Percentiles rank a stretch among this genome's conserved stretches.
Evolutionary conservation across 2,113 vertebrate genomes (phyloP).

Genomic region (Hemiscyllium ocellatum): DNA sequence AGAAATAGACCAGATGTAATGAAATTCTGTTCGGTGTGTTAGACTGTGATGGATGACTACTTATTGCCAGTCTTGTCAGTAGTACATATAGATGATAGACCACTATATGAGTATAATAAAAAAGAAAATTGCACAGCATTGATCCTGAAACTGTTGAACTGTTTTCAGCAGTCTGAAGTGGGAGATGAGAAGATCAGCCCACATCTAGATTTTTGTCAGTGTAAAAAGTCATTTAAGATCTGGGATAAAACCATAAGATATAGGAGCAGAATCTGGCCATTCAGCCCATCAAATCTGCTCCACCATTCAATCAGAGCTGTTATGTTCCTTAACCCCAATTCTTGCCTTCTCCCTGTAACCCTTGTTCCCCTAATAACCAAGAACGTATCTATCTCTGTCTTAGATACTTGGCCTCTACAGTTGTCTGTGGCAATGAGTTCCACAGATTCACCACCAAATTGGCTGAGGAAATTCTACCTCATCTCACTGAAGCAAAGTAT

Average conservation of each 20-base stretch:
- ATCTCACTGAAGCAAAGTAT: no score
- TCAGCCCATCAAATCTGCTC: no score
- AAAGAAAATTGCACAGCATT: not conserved
- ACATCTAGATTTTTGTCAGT: not conserved
- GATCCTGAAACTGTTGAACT: not conserved
- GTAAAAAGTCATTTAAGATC: not conserved
- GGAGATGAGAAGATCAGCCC: not conserved
- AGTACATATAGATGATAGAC: not conserved
- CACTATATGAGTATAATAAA: not conserved
- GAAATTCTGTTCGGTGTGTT: not conserved
- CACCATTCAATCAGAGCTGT: no score
- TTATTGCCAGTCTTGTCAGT: not conserved
- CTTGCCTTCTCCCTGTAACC: no score
- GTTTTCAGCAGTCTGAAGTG: not conserved
- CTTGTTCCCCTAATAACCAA: no score
- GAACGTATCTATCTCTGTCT: no score
- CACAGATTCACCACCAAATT: no score
- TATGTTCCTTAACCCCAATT: no score
- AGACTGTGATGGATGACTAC: not conserved
- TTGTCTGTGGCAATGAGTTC: no score
- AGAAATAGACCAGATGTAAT: not conserved
- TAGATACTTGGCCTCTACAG: no score
- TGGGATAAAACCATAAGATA: not conserved
- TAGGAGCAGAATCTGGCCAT: no score
- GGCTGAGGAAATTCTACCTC: no score